Evolutionary conservation across 2,888 invertebrate genomes (phyloP), one percentile per base, ranked within the genome.

Genomic region (Apamea anceps): DNA sequence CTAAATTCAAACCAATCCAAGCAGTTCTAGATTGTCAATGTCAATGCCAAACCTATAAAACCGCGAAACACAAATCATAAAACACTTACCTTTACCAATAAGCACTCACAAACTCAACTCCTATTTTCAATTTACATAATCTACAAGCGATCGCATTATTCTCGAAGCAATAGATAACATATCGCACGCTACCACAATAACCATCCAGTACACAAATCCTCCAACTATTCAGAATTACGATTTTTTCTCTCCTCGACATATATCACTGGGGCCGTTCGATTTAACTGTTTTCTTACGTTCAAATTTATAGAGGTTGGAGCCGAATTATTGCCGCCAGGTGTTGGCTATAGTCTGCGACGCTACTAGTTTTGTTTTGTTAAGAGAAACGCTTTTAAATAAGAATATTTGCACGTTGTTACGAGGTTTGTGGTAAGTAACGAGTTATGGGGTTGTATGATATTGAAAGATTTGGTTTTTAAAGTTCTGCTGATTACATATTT

Each of bases 231-330:
- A 86, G 89, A 92, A 93, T 91, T 91, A 94, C 93, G 92, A 90
- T 94, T 95, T 95, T 95, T 95, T 94, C 93, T 90, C 92, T 91
- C 90, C 90, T 83, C 80, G 70, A 88, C 94, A 94, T 95, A 95
- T 95, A 95, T 96, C 94, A 95, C 91, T 86, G 74, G 85, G 91
- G 92, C 94, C 94, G 93, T 96, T 95, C 95, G 93, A 94, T 96
- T 94, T 95, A 96, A 95, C 96, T 96, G 96, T 96, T 96, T 96
- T 96, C 96, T 95, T 94, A 89, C 92, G 83, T 90, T 82, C 70
- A 82, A 93, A 96, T 96, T 96, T 96, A 96, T 96, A 90, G 95
- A 90, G 93, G 93, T 91, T 85, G 85, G 86, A 85, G 85, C 87
- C 90, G 88, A 93, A 91, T 91, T 92, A 93, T 91, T 84, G 90